These are phyloP conservation scores for Saimiri boliviensis DNA, from an alignment of 2,113 vertebrate species.

Conservation along the genomic window DNA sequence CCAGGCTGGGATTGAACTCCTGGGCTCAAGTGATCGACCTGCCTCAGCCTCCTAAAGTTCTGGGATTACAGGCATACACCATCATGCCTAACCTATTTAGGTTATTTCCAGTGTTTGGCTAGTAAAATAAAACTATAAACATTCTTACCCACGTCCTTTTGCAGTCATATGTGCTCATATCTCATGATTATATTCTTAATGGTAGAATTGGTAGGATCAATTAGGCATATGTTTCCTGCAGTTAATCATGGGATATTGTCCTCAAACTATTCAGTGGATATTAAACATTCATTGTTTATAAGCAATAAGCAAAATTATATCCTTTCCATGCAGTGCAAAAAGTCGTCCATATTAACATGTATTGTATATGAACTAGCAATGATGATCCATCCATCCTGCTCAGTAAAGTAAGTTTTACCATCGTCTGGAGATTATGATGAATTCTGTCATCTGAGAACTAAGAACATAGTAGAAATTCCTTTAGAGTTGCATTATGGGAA, in stretches of 20 bases:
- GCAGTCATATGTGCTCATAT: not conserved
- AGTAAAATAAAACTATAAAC: not conserved
- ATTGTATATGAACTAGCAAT: not conserved
- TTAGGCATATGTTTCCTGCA: not conserved
- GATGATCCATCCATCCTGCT: not conserved
- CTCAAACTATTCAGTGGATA: not conserved
- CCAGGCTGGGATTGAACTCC: no score
- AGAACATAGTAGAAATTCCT: conserved; percentile 2
- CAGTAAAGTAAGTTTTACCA: not conserved
- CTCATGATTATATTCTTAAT: not conserved
- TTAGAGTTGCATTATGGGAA: not conserved
- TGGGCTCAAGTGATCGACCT: no score
- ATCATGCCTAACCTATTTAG: not conserved
- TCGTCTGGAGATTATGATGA: not conserved
- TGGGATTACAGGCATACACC: no score
- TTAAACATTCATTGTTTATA: not conserved
- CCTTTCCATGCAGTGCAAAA: not conserved
- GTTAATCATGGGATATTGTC: not conserved
- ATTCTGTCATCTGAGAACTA: not conserved
- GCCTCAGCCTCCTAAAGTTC: no score
- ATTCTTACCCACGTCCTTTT: not conserved
- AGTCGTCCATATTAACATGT: not conserved
- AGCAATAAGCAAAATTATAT: not conserved
- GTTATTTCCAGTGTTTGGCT: not conserved
- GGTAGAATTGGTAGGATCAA: not conserved